phyloP scores from a whole-genome alignment of 2,888 invertebrate genomes.

The Agrochola lychnidis region DNA sequence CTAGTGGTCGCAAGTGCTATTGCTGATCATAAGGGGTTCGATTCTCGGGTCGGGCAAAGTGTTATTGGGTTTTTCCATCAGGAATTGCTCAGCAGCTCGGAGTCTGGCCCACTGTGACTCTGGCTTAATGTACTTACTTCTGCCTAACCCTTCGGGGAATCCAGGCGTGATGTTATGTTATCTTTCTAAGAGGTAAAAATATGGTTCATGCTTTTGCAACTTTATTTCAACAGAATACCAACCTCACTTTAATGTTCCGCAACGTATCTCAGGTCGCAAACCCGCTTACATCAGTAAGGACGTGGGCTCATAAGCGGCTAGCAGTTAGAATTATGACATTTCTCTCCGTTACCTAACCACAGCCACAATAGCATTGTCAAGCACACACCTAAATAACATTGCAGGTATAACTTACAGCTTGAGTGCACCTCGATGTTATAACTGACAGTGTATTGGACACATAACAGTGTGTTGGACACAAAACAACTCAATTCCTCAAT shows the following conservation, averaged over 20 bases:
- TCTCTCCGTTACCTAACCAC: slow-evolving; percentile 44
- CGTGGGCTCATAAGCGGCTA: slow-evolving; percentile 29
- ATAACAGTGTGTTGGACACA: slow-evolving; percentile 32
- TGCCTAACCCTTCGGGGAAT: no score
- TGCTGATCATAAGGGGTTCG: no score
- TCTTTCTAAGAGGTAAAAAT: background rate
- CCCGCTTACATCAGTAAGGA: slow-evolving; percentile 30
- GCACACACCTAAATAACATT: slow-evolving; percentile 38
- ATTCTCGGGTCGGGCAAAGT: no score
- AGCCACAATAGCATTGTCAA: slow-evolving; percentile 53
- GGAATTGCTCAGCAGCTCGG: no score
- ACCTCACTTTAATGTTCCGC: slow-evolving; percentile 1
- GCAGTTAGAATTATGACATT: slow-evolving; percentile 47
- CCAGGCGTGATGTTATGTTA: no score
- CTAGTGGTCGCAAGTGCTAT: no score
- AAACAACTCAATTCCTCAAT: slow-evolving; percentile 52
- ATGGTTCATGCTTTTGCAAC: background rate
- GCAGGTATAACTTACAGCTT: slow-evolving; percentile 45
- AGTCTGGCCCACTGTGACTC: no score
- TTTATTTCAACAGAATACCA: slow-evolving; percentile 10
- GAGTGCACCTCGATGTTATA: slow-evolving; percentile 26
- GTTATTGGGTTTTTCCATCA: no score
- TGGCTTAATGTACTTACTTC: no score
- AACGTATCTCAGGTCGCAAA: background rate
- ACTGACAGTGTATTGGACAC: slow-evolving; percentile 39